A percentile compares a stretch with the other conserved stretches of the same genome.
Conservation (phyloP, 2,888 invertebrate species). For the Teleogryllus oceanicus region DNA sequence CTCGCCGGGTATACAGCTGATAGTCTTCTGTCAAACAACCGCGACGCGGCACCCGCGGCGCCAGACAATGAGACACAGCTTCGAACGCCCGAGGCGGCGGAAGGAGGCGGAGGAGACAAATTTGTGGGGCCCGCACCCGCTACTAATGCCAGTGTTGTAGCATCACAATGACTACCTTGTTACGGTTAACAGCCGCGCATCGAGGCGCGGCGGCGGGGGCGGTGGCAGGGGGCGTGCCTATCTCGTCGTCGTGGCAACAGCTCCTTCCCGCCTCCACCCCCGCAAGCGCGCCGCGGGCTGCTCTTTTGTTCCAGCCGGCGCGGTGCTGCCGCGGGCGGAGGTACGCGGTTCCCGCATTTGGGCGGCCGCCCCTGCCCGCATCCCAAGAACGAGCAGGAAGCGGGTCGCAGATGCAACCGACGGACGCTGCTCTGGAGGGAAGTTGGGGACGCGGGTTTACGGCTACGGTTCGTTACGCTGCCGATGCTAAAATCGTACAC, state of each 20-base stretch:
- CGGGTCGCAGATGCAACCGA: no score
- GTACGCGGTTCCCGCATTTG: no score
- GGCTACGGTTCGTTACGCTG: no score
- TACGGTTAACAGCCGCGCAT: conserved; percentile 2
- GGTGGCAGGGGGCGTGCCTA: background rate
- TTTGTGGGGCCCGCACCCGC: background rate
- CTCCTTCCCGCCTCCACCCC: background rate
- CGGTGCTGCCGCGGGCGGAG: no score
- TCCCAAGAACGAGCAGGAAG: no score
- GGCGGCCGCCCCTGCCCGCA: no score
- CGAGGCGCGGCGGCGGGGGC: background rate
- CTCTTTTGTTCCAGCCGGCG: no score
- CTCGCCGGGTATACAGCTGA: background rate
- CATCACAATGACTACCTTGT: conserved; percentile 9
- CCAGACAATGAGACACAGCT: background rate
- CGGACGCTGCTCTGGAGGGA: no score
- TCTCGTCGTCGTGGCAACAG: background rate
- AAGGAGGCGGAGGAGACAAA: conserved; percentile 18
- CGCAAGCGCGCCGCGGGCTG: background rate
- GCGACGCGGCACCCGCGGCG: background rate
- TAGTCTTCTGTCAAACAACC: background rate
- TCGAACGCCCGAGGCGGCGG: background rate
- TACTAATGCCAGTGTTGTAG: conserved; percentile 1
- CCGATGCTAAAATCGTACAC: no score
- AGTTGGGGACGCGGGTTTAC: no score